Conservation (phyloP, 2,888 invertebrate genomes). For the Xylota segnis region DNA sequence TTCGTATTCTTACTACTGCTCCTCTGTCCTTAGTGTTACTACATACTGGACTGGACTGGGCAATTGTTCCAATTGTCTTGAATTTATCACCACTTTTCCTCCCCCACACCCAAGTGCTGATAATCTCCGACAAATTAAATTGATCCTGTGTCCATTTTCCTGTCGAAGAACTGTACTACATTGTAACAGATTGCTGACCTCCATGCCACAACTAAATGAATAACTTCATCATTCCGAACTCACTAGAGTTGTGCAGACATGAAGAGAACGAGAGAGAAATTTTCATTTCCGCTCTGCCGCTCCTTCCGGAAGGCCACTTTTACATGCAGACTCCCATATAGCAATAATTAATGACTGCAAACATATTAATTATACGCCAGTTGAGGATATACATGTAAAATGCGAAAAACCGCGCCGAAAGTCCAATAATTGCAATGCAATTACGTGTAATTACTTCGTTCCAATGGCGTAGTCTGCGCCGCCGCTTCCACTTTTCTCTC, state of each 20-base stretch:
- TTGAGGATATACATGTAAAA: slow-evolving; percentile 45
- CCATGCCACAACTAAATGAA: neutral
- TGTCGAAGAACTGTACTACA: neutral
- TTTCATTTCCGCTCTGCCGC: slow-evolving; percentile 16
- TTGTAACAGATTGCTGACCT: neutral
- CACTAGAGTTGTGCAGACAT: neutral
- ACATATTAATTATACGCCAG: slow-evolving; percentile 70
- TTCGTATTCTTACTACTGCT: no score
- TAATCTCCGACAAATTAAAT: neutral
- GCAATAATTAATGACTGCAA: slow-evolving; percentile 71
- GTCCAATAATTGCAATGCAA: slow-evolving; percentile 72
- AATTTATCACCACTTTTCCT: no score
- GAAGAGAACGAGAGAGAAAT: neutral
- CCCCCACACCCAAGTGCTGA: neutral
- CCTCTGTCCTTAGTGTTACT: no score
- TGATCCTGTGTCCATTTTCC: neutral
- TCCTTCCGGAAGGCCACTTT: slow-evolving; percentile 12
- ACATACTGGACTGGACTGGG: no score
- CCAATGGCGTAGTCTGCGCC: slow-evolving; percentile 25
- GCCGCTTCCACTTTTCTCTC: neutral
- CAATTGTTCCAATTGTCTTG: no score
- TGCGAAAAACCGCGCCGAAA: slow-evolving; percentile 55
- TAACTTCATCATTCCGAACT: neutral
- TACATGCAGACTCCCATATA: slow-evolving; percentile 52
- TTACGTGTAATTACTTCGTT: slow-evolving; percentile 70